Conservation (phyloP, 2,113 vertebrate genomes). For the Canis aureus region DNA sequence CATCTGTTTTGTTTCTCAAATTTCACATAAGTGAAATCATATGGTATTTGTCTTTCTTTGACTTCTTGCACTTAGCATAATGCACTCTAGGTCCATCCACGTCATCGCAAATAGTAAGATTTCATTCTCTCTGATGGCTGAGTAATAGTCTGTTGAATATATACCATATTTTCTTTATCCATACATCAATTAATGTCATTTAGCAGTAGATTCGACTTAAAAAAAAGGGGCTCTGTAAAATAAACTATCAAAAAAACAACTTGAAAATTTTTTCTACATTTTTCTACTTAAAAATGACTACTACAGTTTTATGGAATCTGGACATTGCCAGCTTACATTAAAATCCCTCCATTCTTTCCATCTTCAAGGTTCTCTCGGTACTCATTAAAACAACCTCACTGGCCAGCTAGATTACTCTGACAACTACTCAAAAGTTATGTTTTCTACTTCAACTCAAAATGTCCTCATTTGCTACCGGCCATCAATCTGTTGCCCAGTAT, state of each 20-base stretch:
- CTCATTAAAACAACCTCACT: neutral
- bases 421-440: neutral
- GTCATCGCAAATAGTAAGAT: too few species aligned
- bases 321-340: neutral
- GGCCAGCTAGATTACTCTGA: neutral
- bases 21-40: too few species aligned
- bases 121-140: too few species aligned
- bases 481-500: neutral
- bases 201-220: neutral
- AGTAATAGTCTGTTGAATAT: too few species aligned
- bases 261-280: neutral
- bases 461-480: neutral
- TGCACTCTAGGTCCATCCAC: too few species aligned
- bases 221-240: neutral
- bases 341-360: neutral
- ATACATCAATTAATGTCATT: neutral
- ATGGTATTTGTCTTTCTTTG: too few species aligned
- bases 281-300: neutral
- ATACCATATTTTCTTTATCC: too few species aligned
- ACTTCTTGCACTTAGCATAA: too few species aligned
- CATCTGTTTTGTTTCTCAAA: too few species aligned
- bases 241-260: constrained; percentile 13
- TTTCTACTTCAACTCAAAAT: constrained; percentile 4
- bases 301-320: neutral
- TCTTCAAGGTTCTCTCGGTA: neutral